Percentiles rank a stretch among this genome's conserved stretches.
Evolutionary conservation across 2,888 invertebrate species (phyloP).

Genomic region (Plagodis dolabraria): DNA sequence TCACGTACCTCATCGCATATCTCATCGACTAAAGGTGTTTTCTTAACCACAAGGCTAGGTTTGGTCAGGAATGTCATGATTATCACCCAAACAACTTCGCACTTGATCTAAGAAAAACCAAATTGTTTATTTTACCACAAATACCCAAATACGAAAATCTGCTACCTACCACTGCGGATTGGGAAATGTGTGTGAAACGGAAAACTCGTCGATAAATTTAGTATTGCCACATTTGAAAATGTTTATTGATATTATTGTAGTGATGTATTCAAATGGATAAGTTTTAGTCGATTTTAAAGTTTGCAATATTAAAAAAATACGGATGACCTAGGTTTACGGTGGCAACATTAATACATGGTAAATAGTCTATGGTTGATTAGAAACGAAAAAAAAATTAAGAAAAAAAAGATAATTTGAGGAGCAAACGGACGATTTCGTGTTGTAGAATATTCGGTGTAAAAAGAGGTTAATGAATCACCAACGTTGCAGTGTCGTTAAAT

Average conservation of each 20-base stretch:
- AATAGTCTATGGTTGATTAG: conserved; percentile 47
- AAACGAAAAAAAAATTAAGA: conserved; percentile 47
- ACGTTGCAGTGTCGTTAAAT: conserved; percentile 69
- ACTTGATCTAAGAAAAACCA: conserved; percentile 9
- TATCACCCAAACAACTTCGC: conserved; percentile 18
- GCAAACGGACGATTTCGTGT: conserved; percentile 65
- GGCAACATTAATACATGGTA: conserved; percentile 5
- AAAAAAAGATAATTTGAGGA: conserved; percentile 60
- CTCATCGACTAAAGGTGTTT: conserved; percentile 86
- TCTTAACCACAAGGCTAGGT: conserved; percentile 87
- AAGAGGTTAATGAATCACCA: conserved; percentile 75
- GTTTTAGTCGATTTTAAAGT: conserved; percentile 17
- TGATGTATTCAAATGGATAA: conserved; percentile 32
- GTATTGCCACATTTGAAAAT: conserved; percentile 40
- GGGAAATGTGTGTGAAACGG: conserved; percentile 14
- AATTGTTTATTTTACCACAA: conserved; percentile 21
- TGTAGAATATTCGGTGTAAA: conserved; percentile 69
- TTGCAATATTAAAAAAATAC: neutral
- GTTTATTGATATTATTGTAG: conserved; percentile 4
- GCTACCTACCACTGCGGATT: conserved; percentile 22
- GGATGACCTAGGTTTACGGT: neutral
- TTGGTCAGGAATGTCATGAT: conserved; percentile 93
- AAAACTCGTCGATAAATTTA: conserved; percentile 46
- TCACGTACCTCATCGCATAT: conserved; percentile 49
- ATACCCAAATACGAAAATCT: conserved; percentile 24